phyloP scores from a whole-genome alignment of 2,888 invertebrate genomes.

The Caenorhabditis sp. region DNA sequence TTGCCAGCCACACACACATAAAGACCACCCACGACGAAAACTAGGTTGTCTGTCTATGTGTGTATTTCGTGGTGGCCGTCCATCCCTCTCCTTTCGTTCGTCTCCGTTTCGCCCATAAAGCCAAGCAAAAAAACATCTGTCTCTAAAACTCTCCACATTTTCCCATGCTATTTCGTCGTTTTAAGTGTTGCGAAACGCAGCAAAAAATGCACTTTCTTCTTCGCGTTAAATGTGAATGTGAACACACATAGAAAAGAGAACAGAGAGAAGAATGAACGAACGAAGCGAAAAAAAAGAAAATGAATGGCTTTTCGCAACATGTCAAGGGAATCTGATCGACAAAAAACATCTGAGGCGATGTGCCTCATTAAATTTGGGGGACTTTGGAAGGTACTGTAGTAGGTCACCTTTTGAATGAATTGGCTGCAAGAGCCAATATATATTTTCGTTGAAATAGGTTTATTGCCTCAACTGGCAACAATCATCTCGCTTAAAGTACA shows the following conservation, averaged over 20 bases:
- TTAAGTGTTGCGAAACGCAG: conserved; percentile 18
- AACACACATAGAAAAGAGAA: not conserved
- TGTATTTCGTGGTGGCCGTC: not conserved
- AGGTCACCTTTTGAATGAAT: too few species aligned
- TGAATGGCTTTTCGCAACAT: conserved; percentile 42
- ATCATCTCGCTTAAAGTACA: not conserved
- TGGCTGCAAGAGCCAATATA: not conserved
- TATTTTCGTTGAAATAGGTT: not conserved
- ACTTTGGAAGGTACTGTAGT: not conserved
- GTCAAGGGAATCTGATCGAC: not conserved
- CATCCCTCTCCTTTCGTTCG: conserved; percentile 4
- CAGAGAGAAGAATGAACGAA: not conserved
- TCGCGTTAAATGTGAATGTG: not conserved
- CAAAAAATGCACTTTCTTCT: not conserved
- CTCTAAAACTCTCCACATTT: conserved; percentile 4
- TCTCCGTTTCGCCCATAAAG: not conserved
- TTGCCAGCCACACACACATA: not conserved
- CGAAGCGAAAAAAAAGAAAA: conserved; percentile 7
- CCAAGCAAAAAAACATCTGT: not conserved
- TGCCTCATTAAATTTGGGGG: not conserved
- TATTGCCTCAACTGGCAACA: not conserved
- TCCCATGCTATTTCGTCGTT: conserved; percentile 8
- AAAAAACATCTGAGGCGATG: conserved; percentile 4
- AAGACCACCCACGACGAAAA: conserved; percentile 13
- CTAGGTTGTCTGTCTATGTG: too few species aligned